These are phyloP conservation scores for Thereva unica DNA, from an alignment of 2,888 invertebrate species.

Conservation along the genomic window DNA sequence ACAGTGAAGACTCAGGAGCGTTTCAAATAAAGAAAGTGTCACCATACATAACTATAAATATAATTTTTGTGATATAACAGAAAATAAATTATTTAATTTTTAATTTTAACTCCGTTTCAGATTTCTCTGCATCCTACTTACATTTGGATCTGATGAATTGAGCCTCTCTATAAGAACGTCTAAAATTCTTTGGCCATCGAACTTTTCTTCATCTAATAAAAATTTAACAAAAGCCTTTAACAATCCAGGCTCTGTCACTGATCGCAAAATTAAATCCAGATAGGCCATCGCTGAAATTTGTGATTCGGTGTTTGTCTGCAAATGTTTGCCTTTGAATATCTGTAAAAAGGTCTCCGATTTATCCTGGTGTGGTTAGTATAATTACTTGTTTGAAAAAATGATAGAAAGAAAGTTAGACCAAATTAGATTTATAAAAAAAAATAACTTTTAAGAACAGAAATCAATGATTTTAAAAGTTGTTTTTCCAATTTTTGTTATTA, in stretches of 20 bases:
- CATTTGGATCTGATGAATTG: constrained; percentile 71
- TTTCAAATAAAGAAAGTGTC: constrained; percentile 87
- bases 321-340: constrained; percentile 61
- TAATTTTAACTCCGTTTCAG: no score
- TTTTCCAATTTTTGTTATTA: no score
- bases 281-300: constrained; percentile 92
- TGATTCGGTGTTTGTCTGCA: constrained; percentile 84
- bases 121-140: constrained; percentile 55
- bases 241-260: constrained; percentile 82
- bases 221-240: constrained; percentile 83
- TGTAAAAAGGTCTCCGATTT: constrained; percentile 54
- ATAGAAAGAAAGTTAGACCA: background rate
- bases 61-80: background rate
- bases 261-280: constrained; percentile 86
- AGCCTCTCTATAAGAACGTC: constrained; percentile 82
- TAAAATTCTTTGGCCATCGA: constrained; percentile 81
- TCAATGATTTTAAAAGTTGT: background rate
- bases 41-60: constrained; percentile 75
- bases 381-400: background rate
- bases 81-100: background rate
- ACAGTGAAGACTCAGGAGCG: constrained; percentile 87
- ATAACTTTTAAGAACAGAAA: background rate
- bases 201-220: constrained; percentile 76
- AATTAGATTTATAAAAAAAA: no score
- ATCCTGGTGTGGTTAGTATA: constrained; percentile 53